Evolutionary conservation across 2,797 vertebrate genomes (phyloP).

Genomic region (Simalia tracyae): DNA sequence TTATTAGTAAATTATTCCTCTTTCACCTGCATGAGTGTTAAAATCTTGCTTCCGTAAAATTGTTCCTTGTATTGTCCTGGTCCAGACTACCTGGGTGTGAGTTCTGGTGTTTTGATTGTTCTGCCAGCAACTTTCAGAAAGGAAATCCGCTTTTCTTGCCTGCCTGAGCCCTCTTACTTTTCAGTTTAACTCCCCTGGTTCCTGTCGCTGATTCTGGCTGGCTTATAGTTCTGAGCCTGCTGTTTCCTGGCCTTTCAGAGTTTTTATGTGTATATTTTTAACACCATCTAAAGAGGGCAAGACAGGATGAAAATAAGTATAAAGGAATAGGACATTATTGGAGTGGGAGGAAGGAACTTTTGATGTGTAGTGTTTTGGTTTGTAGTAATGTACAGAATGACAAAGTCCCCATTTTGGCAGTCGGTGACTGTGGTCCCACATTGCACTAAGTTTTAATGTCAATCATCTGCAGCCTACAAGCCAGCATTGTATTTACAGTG

Average conservation of each 20-base stretch:
- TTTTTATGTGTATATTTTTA: constrained; percentile 23
- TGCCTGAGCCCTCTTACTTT: background rate
- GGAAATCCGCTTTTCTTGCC: constrained; percentile 59
- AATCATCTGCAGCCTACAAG: background rate
- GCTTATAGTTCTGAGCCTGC: constrained; percentile 45
- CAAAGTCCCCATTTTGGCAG: background rate
- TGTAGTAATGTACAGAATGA: too few species aligned
- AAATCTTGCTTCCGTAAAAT: background rate
- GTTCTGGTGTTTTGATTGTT: background rate
- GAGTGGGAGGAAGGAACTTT: background rate
- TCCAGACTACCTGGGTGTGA: background rate
- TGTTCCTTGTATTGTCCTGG: background rate
- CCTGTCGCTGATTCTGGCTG: constrained; percentile 23
- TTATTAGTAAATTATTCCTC: background rate
- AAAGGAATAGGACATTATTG: background rate
- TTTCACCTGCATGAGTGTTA: background rate
- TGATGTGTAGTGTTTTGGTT: background rate
- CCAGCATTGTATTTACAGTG: background rate
- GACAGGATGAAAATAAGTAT: background rate
- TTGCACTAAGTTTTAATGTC: background rate
- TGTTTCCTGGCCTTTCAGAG: constrained; percentile 58
- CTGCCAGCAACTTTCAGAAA: background rate
- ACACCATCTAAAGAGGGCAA: background rate
- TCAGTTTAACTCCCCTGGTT: constrained; percentile 51
- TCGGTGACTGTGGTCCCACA: background rate